A percentile compares a stretch with the other conserved stretches of the same genome.
Conservation (phyloP, 2,797 vertebrate genomes). For the Heliangelus exortis region DNA sequence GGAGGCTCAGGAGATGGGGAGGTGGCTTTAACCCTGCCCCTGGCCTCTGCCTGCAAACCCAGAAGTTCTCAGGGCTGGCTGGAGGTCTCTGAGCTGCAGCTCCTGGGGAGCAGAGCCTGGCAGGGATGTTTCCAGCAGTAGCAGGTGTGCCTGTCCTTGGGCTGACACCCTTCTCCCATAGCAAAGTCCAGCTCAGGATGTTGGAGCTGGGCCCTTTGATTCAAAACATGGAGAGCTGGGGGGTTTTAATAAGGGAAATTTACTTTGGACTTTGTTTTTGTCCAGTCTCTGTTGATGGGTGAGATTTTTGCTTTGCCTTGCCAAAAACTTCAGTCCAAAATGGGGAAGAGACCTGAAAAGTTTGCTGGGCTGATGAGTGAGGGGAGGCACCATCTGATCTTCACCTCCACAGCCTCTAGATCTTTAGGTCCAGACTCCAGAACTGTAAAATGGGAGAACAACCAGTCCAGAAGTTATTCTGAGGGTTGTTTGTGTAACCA, state of each 20-base stretch:
- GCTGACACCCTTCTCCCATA: not conserved
- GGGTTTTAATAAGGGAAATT: too few species aligned
- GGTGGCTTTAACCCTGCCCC: rapidly evolving
- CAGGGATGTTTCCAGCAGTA: not conserved
- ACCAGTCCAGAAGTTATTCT: not conserved
- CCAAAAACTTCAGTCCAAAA: not conserved
- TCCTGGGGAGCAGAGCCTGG: not conserved
- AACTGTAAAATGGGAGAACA: not conserved
- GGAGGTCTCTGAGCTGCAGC: not conserved
- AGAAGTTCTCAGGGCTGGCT: not conserved
- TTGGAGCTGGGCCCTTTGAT: not conserved
- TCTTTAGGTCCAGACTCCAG: not conserved
- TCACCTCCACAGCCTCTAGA: not conserved
- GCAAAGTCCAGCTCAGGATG: not conserved
- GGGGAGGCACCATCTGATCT: not conserved
- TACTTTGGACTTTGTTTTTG: not conserved
- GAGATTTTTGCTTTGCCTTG: not conserved
- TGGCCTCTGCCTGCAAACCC: not conserved
- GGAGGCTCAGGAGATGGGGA: rapidly evolving
- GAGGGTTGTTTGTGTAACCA: not conserved
- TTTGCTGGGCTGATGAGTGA: not conserved
- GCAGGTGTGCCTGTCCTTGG: not conserved
- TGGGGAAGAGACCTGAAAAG: not conserved
- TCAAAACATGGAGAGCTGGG: not conserved
- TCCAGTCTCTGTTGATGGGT: not conserved